Conservation (phyloP, 2,797 vertebrate species). For the Eulemur albifrons region DNA sequence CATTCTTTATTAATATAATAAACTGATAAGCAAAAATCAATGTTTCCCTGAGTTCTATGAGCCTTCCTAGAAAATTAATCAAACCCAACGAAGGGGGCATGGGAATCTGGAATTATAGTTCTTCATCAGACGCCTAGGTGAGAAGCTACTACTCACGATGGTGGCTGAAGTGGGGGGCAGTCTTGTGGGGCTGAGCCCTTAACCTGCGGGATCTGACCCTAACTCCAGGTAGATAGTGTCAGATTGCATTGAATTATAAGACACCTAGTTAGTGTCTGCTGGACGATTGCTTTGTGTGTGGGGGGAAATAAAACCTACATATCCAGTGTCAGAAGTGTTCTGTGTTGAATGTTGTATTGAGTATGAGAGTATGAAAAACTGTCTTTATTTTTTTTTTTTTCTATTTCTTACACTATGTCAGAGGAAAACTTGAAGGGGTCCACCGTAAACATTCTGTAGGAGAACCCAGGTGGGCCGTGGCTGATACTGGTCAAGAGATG, state of each 20-base stretch:
- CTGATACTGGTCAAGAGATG: background rate
- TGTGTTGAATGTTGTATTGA: background rate
- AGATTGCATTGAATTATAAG: background rate
- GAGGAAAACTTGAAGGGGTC: background rate
- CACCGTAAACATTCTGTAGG: background rate
- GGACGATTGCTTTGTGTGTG: background rate
- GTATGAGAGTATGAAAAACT: background rate
- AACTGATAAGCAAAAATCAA: background rate
- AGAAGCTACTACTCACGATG: background rate
- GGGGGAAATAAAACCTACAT: background rate
- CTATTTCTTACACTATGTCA: background rate
- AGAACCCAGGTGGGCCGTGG: background rate
- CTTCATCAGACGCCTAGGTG: background rate
- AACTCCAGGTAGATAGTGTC: background rate
- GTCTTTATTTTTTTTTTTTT: background rate
- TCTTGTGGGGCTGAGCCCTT: background rate
- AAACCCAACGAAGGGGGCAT: background rate
- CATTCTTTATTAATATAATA: background rate
- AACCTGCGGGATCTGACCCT: background rate
- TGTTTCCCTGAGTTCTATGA: background rate
- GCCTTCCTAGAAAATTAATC: background rate
- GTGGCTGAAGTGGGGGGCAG: background rate
- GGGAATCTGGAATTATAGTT: background rate
- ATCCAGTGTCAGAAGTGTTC: background rate
- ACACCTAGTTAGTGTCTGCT: background rate